Percentiles rank a stretch among this genome's conserved stretches.
phyloP scores from a whole-genome alignment of 2,888 invertebrate genomes.

The Melanargia galathea region DNA sequence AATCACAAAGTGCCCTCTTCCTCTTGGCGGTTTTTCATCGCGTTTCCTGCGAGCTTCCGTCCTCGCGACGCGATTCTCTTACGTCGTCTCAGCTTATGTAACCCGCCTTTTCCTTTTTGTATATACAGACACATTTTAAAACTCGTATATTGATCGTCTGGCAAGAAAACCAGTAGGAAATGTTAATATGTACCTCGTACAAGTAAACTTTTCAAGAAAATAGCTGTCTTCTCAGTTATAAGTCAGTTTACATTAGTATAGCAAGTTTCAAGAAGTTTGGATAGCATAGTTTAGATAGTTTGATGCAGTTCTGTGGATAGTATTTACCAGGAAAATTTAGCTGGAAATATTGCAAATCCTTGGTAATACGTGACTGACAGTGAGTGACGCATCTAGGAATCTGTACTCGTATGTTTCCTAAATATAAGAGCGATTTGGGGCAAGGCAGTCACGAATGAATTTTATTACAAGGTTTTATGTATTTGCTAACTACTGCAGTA shows the following conservation, averaged over 20 bases:
- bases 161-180: conserved; percentile 23
- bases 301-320: neutral
- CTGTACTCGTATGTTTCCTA: conserved; percentile 45
- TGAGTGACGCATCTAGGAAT: conserved; percentile 38
- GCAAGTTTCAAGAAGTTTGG: neutral
- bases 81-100: conserved; percentile 28
- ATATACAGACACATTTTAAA: conserved; percentile 17
- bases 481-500: neutral
- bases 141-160: conserved; percentile 21
- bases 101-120: conserved; percentile 28
- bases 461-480: conserved; percentile 12
- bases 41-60: conserved; percentile 49
- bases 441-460: conserved; percentile 41
- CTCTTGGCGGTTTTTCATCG: conserved; percentile 60
- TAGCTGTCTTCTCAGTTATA: conserved; percentile 1
- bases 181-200: conserved; percentile 4
- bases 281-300: too few relatives aligned
- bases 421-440: conserved; percentile 47
- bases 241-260: neutral
- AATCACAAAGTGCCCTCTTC: conserved; percentile 66
- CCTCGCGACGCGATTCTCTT: conserved; percentile 15
- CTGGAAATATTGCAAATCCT: neutral
- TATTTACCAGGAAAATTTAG: neutral
- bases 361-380: conserved; percentile 10
- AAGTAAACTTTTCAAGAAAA: neutral